Evolutionary conservation across 37 sponge, comb jelly and placozoan genomes (phyloP).

Genomic region (Ephydatia muelleri): DNA sequence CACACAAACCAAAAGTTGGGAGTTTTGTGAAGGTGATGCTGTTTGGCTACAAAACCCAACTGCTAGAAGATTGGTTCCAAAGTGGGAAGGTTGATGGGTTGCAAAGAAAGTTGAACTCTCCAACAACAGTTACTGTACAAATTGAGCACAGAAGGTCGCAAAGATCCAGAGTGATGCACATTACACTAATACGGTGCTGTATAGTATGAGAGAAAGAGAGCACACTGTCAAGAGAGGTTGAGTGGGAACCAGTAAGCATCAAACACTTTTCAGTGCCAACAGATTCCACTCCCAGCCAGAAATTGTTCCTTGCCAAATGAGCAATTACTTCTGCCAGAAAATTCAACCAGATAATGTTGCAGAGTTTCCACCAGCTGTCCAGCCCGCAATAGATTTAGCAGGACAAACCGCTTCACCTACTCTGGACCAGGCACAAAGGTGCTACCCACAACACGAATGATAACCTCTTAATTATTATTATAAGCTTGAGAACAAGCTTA

Average conservation of each 20-base stretch:
- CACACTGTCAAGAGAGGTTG: not conserved
- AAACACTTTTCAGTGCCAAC: not conserved
- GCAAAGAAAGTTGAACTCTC: not conserved
- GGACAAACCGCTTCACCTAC: not conserved
- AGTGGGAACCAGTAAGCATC: not conserved
- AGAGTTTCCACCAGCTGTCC: not conserved
- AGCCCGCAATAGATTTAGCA: not conserved
- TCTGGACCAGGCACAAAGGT: not conserved
- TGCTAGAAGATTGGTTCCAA: not conserved
- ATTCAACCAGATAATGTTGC: not conserved
- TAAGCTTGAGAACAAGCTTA: not conserved
- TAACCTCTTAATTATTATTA: not conserved
- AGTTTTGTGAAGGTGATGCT: conserved; percentile 36
- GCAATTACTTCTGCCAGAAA: too few relatives aligned
- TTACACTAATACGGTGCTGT: too few relatives aligned
- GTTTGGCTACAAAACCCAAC: conserved; percentile 67
- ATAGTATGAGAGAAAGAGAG: too few relatives aligned
- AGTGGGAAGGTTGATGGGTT: not conserved
- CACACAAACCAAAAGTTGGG: not conserved
- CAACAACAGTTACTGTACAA: not conserved
- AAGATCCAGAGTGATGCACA: too few relatives aligned
- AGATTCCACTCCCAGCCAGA: not conserved
- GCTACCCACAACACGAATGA: not conserved
- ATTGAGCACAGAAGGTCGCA: not conserved
- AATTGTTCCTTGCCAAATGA: too few relatives aligned